phyloP scores from a whole-genome alignment of 1,140 invertebrate species.

The Cylas formicarius region DNA sequence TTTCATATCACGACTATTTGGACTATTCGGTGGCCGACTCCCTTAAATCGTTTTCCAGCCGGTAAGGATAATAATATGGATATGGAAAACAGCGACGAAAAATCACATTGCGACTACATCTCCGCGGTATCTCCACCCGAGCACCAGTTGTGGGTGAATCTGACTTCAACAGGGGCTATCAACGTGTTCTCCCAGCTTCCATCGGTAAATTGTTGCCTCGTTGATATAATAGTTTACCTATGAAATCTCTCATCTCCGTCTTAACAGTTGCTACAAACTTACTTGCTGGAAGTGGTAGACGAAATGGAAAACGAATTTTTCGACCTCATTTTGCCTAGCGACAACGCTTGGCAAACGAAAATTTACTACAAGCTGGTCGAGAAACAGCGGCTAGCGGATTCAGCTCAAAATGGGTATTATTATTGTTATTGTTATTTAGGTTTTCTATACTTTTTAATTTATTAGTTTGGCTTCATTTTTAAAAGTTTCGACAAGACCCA shows the following conservation, averaged over 20 bases:
- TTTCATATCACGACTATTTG: no score
- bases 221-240: no score
- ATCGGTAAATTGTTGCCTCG: conserved; percentile 13
- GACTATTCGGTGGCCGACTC: no score
- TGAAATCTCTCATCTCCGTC: no score
- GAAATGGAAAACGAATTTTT: conserved; percentile 30
- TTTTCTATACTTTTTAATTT: not conserved
- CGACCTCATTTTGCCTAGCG: conserved; percentile 53
- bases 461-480: not conserved
- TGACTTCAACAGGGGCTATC: conserved; percentile 45
- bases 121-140: conserved; percentile 7
- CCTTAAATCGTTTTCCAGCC: no score
- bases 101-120: no score
- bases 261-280: conserved; percentile 36
- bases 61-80: no score
- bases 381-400: conserved; percentile 49
- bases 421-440: not conserved
- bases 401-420: conserved; percentile 11
- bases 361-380: conserved; percentile 68
- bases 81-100: no score
- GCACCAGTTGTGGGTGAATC: conserved; percentile 46
- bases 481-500: no score
- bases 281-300: conserved; percentile 39
- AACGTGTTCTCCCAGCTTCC: conserved; percentile 48
- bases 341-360: conserved; percentile 61